Percentiles rank a stretch among this genome's conserved stretches.
phyloP scores from a whole-genome alignment of 2,888 invertebrate species.

The Incurvaria masculella region DNA sequence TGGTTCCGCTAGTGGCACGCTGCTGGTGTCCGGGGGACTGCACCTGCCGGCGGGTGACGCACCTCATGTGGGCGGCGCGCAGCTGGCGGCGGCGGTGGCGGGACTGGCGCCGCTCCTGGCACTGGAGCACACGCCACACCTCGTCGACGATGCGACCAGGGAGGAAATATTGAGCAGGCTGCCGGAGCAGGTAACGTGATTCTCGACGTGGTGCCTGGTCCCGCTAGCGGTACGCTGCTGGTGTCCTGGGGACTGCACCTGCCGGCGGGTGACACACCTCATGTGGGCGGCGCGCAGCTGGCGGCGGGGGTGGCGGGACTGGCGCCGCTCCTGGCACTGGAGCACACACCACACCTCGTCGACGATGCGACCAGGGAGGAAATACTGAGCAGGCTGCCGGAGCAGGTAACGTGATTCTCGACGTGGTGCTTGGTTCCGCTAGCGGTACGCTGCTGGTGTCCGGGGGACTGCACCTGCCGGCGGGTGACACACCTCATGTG shows the following conservation, averaged over 20 bases:
- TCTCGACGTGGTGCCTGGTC: constrained; percentile 63
- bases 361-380: constrained; percentile 50
- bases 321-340: constrained; percentile 54
- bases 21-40: constrained; percentile 60
- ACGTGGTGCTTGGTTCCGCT: constrained; percentile 63
- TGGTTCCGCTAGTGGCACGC: constrained; percentile 60
- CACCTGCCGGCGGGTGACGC: constrained; percentile 51
- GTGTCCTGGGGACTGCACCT: constrained; percentile 62
- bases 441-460: constrained; percentile 59
- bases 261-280: too few species aligned
- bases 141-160: constrained; percentile 49
- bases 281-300: too few species aligned
- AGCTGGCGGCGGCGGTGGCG: constrained; percentile 53
- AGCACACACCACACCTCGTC: constrained; percentile 50
- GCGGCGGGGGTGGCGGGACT: constrained; percentile 57
- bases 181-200: too few species aligned
- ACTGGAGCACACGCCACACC: constrained; percentile 51
- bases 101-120: constrained; percentile 57
- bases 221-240: constrained; percentile 59
- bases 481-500: too few species aligned
- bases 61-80: constrained; percentile 43
- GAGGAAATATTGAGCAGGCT: constrained; percentile 47
- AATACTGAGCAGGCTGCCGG: constrained; percentile 48
- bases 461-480: constrained; percentile 61
- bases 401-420: too few species aligned